These are phyloP conservation scores for Sebastolobus altivelis DNA, from an alignment of 2,797 vertebrate species.

Conservation along the genomic window DNA sequence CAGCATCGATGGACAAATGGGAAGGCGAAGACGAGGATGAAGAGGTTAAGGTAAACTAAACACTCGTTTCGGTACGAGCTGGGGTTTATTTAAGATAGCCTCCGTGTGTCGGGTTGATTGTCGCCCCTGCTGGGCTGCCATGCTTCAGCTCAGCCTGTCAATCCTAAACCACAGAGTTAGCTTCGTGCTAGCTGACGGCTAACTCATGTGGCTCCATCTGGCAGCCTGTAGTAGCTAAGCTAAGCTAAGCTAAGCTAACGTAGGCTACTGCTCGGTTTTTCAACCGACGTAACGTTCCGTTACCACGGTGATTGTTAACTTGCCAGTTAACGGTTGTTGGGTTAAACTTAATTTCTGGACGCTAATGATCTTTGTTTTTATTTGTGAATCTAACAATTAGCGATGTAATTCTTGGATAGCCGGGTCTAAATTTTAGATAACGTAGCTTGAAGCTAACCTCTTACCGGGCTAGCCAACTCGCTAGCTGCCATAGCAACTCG, in stretches of 20 bases:
- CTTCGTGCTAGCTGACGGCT: conserved; percentile 54
- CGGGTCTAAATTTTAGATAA: conserved; percentile 18
- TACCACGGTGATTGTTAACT: background rate
- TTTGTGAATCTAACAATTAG: background rate
- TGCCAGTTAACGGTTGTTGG: background rate
- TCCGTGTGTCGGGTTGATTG: background rate
- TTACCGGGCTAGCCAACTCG: conserved; percentile 47
- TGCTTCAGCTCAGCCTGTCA: conserved; percentile 50
- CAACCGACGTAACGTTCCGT: background rate
- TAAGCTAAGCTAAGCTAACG: background rate
- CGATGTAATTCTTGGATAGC: background rate
- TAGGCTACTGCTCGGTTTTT: background rate
- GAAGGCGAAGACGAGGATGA: conserved; percentile 94
- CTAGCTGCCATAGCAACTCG: conserved; percentile 20
- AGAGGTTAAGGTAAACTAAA: conserved; percentile 89
- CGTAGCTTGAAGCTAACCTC: conserved; percentile 45
- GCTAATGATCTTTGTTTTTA: background rate
- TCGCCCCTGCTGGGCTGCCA: conserved; percentile 17
- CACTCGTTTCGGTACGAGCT: accelerated
- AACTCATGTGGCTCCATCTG: conserved; percentile 71
- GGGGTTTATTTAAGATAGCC: accelerated
- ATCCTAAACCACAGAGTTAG: conserved; percentile 35
- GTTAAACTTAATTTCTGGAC: background rate
- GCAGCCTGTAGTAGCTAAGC: conserved; percentile 4
- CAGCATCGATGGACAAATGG: conserved; percentile 86